Evolutionary conservation across 2,113 vertebrate genomes (phyloP).

Genomic region (Apeltes quadracus): DNA sequence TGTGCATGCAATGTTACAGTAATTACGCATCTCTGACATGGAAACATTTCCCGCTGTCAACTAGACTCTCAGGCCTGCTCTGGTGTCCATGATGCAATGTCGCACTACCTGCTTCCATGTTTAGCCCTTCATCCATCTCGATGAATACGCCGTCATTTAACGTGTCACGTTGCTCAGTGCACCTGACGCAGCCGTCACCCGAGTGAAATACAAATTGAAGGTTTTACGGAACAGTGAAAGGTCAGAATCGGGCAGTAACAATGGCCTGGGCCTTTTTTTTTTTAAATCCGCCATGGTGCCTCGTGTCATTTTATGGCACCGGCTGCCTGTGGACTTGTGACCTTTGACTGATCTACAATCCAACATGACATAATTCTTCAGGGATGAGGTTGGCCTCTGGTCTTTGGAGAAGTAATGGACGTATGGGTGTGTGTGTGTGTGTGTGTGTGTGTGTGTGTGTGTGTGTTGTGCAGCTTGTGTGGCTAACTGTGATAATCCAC

Average conservation of each 20-base stretch:
- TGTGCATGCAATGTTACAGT: not conserved
- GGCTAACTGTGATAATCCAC: constrained; percentile 20
- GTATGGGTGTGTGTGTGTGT: not conserved
- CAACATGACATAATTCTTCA: constrained; percentile 39
- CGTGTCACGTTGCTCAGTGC: not conserved
- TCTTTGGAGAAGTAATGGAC: constrained; percentile 32
- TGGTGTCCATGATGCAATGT: not conserved
- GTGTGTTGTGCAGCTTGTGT: constrained; percentile 12
- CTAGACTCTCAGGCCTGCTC: not conserved
- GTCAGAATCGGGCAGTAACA: not conserved
- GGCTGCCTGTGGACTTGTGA: constrained; percentile 33
- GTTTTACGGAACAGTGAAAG: constrained; percentile 5
- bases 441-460: constrained; percentile 9
- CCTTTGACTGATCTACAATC: constrained; percentile 47
- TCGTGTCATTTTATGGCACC: constrained; percentile 16
- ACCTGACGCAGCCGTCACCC: not conserved
- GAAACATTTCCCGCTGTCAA: not conserved
- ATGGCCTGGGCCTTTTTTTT: constrained; percentile 29
- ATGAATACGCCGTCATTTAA: not conserved
- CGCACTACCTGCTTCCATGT: not conserved
- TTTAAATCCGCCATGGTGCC: constrained; percentile 26
- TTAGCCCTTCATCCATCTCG: constrained; percentile 6
- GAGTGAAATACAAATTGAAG: constrained; percentile 17
- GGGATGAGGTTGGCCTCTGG: constrained; percentile 53
- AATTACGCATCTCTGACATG: not conserved